A percentile compares a stretch with the other conserved stretches of the same genome.
Conservation (phyloP, 2,797 vertebrate species). For the Hippoglossus hippoglossus region DNA sequence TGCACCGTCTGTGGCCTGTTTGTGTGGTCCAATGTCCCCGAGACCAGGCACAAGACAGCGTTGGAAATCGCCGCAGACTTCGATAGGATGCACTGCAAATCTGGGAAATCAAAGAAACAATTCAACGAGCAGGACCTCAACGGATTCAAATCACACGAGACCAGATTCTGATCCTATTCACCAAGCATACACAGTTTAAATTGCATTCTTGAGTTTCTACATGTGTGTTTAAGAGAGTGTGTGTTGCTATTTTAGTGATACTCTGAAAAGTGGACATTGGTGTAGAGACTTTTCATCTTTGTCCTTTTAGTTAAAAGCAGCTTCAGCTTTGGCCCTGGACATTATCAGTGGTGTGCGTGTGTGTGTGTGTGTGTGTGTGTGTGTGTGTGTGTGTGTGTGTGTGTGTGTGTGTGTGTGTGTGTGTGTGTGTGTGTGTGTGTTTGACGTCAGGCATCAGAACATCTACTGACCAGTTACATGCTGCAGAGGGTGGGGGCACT, state of each 20-base stretch:
- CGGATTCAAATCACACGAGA: background rate
- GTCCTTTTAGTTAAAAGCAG: background rate
- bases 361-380: too few species aligned
- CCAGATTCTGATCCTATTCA: conserved; percentile 59
- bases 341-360: too few species aligned
- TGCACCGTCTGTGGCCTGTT: conserved; percentile 59
- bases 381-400: too few species aligned
- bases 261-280: background rate
- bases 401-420: too few species aligned
- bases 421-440: too few species aligned
- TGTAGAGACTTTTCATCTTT: background rate
- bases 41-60: conserved; percentile 73
- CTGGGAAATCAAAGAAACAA: background rate
- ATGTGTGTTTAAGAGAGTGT: background rate
- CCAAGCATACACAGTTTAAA: too few species aligned
- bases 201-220: too few species aligned
- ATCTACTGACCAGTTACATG: too few species aligned
- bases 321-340: background rate
- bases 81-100: conserved; percentile 73
- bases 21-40: conserved; percentile 71
- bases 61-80: conserved; percentile 79
- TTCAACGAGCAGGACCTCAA: background rate
- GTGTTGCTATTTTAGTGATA: background rate
- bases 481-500: background rate
- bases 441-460: too few species aligned